Evolutionary conservation across 2,113 vertebrate species (phyloP).

Genomic region (Siphamia tubifer): DNA sequence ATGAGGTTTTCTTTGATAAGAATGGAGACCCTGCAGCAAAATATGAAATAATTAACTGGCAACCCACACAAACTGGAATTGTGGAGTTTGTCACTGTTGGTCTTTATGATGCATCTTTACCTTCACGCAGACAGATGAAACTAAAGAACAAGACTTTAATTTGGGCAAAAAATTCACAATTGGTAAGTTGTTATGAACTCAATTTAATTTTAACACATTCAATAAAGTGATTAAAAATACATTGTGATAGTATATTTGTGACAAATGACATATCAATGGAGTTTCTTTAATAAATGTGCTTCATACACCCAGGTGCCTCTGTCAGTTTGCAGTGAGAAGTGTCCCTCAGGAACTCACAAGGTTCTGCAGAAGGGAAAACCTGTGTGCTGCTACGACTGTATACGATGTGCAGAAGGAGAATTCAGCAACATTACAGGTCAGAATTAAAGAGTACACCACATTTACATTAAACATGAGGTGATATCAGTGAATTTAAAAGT

Average conservation of each 20-base stretch:
- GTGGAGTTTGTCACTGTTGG: slow-evolving; percentile 73
- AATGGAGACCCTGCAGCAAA: slow-evolving; percentile 73
- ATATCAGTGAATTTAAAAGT: no score
- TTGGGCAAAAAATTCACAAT: slow-evolving; percentile 59
- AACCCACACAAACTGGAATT: slow-evolving; percentile 38
- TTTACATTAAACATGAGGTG: no score
- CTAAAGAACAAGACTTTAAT: slow-evolving; percentile 52
- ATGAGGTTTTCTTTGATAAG: slow-evolving; percentile 73
- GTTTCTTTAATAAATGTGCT: no score
- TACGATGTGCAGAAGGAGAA: slow-evolving; percentile 74
- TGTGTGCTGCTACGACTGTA: slow-evolving; percentile 77
- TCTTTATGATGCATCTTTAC: slow-evolving; percentile 67
- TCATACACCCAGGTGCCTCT: slow-evolving; percentile 48
- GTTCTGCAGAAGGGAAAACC: slow-evolving; percentile 76
- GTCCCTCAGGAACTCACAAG: slow-evolving; percentile 69
- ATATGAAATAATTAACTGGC: slow-evolving; percentile 80
- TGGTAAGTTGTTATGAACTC: no score
- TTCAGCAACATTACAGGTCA: slow-evolving; percentile 73
- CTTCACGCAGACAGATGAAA: slow-evolving; percentile 44
- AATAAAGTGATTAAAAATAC: no score
- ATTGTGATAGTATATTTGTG: no score
- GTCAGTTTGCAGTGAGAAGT: slow-evolving; percentile 75
- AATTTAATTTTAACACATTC: no score
- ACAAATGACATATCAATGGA: no score
- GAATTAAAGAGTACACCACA: no score